Evolutionary conservation across 2,888 invertebrate genomes (phyloP), one percentile per base, ranked within the genome.

Genomic region (Mesopsocus fuscifrons): DNA sequence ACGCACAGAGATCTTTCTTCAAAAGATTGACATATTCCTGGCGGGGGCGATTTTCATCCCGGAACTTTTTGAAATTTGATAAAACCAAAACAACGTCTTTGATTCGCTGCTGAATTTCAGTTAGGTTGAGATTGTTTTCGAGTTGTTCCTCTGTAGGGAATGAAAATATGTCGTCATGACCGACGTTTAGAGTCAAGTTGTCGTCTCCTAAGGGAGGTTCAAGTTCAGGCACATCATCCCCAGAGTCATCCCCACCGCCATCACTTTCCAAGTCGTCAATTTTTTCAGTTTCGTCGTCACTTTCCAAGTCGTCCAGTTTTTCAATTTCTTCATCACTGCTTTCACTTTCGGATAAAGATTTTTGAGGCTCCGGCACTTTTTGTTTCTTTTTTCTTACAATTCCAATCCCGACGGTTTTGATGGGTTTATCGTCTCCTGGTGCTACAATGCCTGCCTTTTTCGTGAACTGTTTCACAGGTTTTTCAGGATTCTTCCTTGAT

Each of bases 31-130:
- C 59, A 57, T 97, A 95, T 49, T 94, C 92, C 22, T 42, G 23
- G 23, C 38, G 45, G 33, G 47, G 54, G 54, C 55, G 57, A 2
- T 69, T 68, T 8, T 68, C 64, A 51, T 80, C 75, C 41, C 80
- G 71, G 32, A 77, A 53, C 45, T 53, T 53, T 33, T 58, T 60
- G 50, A 71, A 71, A 54, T 71, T 67, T 3, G 62, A 59, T 22
- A 72, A 55, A 9, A 69, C 67, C 47, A 62, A 57, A 22, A 67
- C 54, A 11, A 68, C 70, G 61, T 95, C 94, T 52, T 84, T 79
- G 45, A 95, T 91, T 52, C 94, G 69, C 57, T 88, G 84, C 58
- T 85, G 82, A 1, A 94, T 71, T 50, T 88, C 80, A 57, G 84
- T 79, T 16, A 94, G 64, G 50, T 75, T 79, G 2, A 74, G 65